A percentile compares a stretch with the other conserved stretches of the same genome.
phyloP scores from a whole-genome alignment of 2,888 invertebrate species.

The Drosophila koepferae region DNA sequence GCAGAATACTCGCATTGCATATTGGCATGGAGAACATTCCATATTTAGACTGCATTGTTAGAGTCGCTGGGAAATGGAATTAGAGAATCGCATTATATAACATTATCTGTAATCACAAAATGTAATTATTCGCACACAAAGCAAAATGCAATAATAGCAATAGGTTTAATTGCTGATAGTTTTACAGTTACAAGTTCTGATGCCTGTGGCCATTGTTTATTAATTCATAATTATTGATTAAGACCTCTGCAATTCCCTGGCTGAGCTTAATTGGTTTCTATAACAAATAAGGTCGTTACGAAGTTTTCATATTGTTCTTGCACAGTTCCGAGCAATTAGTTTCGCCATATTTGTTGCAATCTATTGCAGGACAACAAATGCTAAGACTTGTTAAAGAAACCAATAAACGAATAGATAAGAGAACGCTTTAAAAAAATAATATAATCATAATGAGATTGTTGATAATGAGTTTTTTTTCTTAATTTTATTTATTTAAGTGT shows the following conservation, averaged over 20 bases:
- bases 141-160: not conserved
- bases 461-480: too few species aligned
- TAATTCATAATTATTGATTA: conserved; percentile 2
- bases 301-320: conserved; percentile 20
- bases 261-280: conserved; percentile 15
- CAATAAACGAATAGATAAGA: too few species aligned
- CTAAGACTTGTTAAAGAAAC: too few species aligned
- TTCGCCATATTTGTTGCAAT: conserved; percentile 54
- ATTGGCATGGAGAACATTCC: too few species aligned
- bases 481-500: too few species aligned
- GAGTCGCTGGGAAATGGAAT: too few species aligned
- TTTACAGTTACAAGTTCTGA: not conserved
- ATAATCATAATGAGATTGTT: not conserved
- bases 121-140: not conserved
- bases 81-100: too few species aligned
- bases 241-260: not conserved
- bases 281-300: conserved; percentile 12
- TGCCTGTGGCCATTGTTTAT: not conserved
- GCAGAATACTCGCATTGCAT: too few species aligned
- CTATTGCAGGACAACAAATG: too few species aligned
- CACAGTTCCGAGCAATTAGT: conserved; percentile 33
- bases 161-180: not conserved
- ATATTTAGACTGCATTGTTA: too few species aligned
- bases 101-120: not conserved
- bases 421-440: not conserved